These are phyloP conservation scores for Parasteatoda tepidariorum DNA, from an alignment of 1,140 invertebrate species.

Conservation along the genomic window DNA sequence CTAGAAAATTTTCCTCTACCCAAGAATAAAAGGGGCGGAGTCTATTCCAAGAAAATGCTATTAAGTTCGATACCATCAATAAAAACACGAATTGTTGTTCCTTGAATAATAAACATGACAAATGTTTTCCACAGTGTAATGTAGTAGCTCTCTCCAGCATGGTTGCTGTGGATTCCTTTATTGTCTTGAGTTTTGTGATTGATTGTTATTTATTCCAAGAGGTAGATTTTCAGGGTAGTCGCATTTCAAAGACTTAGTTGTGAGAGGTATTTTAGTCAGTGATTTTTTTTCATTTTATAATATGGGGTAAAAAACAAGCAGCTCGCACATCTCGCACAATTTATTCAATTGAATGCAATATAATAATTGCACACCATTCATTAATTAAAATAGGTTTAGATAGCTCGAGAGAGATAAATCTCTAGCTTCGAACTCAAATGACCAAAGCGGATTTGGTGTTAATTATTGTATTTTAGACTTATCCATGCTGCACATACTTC, in stretches of 20 bases:
- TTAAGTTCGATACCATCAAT: constrained; percentile 51
- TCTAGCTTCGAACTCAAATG: too few species aligned
- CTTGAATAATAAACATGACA: constrained; percentile 59
- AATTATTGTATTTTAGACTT: too few species aligned
- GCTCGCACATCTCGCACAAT: too few species aligned
- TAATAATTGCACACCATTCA: too few species aligned
- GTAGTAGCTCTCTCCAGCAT: background rate
- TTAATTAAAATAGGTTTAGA: too few species aligned
- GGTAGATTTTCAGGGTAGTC: constrained; percentile 30
- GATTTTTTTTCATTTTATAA: background rate
- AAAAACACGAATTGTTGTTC: constrained; percentile 57
- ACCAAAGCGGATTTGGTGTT: too few species aligned
- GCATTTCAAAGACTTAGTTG: constrained; percentile 19
- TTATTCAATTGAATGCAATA: too few species aligned
- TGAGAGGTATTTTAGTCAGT: background rate
- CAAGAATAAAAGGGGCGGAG: constrained; percentile 4
- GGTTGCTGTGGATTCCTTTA: background rate
- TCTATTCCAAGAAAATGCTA: constrained; percentile 32
- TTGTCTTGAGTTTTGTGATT: constrained; percentile 49
- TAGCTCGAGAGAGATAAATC: too few species aligned
- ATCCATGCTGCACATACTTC: too few species aligned
- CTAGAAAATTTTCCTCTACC: constrained; percentile 7
- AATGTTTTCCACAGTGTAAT: constrained; percentile 54
- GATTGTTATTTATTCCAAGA: constrained; percentile 41
- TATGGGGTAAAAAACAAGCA: too few species aligned